These are phyloP conservation scores for Sesamia inferens DNA, from an alignment of 2,888 invertebrate genomes.

Conservation along the genomic window DNA sequence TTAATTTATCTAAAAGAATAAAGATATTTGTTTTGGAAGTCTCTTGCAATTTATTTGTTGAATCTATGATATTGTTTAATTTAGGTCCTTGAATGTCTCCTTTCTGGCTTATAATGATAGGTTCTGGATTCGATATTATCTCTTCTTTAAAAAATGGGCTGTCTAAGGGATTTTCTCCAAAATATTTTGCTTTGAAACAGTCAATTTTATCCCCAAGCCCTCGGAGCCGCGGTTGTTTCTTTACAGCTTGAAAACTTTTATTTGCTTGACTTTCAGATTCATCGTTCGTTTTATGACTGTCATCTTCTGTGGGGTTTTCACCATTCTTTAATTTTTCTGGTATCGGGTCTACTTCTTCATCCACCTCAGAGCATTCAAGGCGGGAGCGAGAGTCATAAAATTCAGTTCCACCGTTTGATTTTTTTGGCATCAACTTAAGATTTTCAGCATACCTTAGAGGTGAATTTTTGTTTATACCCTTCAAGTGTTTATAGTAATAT, in stretches of 20 bases:
- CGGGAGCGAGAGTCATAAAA: slow-evolving; percentile 92
- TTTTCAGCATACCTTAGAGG: slow-evolving; percentile 92
- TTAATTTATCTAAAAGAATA: slow-evolving; percentile 69
- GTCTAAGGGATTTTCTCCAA: slow-evolving; percentile 93
- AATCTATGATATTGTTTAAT: slow-evolving; percentile 36
- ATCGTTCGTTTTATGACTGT: slow-evolving; percentile 70
- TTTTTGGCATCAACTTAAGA: slow-evolving; percentile 91
- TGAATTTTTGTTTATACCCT: slow-evolving; percentile 87
- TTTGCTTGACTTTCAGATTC: slow-evolving; percentile 68
- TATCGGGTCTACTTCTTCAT: slow-evolving; percentile 88
- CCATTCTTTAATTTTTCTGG: slow-evolving; percentile 86
- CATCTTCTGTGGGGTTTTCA: slow-evolving; percentile 76
- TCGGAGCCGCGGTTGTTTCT: slow-evolving; percentile 87
- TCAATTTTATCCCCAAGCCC: slow-evolving; percentile 93
- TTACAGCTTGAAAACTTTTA: slow-evolving; percentile 71
- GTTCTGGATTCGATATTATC: slow-evolving; percentile 85
- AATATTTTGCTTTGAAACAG: slow-evolving; percentile 93
- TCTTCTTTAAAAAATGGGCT: slow-evolving; percentile 93
- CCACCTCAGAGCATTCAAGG: slow-evolving; percentile 89
- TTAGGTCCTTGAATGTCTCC: slow-evolving; percentile 53
- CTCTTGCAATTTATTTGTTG: slow-evolving; percentile 52
- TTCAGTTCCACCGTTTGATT: slow-evolving; percentile 91
- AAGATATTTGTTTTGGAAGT: slow-evolving; percentile 63
- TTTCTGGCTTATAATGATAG: slow-evolving; percentile 69
- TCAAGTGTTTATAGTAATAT: slow-evolving; percentile 88